phyloP scores from a whole-genome alignment of 2,113 vertebrate species.

The Malurus melanocephalus region DNA sequence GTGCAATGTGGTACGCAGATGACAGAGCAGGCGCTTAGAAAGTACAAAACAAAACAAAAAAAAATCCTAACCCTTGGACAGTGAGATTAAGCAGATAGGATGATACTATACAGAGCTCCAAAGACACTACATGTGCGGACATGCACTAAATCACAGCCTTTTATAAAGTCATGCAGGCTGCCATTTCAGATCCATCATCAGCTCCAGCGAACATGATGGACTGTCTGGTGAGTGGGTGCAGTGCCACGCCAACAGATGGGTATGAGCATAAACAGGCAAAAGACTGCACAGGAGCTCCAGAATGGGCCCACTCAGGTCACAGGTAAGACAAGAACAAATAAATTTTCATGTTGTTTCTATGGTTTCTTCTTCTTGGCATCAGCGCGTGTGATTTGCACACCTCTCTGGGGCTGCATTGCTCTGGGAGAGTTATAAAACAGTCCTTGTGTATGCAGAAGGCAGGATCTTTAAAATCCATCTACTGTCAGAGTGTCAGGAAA shows the following conservation, averaged over 20 bases:
- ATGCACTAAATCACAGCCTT: constrained; percentile 44
- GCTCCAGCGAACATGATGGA: neutral
- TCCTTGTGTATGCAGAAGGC: neutral
- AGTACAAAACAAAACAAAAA: constrained; percentile 44
- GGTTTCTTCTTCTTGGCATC: neutral
- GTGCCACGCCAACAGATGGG: neutral
- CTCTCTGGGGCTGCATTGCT: neutral
- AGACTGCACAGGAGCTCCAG: neutral
- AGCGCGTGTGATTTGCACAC: neutral
- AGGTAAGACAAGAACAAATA: neutral
- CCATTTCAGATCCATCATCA: constrained; percentile 33
- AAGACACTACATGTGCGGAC: neutral
- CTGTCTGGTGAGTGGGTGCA: neutral
- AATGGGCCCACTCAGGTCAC: neutral
- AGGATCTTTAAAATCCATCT: neutral
- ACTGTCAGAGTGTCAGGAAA: neutral
- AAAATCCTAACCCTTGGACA: constrained; percentile 11
- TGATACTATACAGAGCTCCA: constrained; percentile 8
- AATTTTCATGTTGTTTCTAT: neutral
- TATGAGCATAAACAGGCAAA: neutral
- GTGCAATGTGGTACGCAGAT: constrained; percentile 41
- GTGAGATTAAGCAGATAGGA: constrained; percentile 54
- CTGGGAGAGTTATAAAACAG: neutral
- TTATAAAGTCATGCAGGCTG: constrained; percentile 34
- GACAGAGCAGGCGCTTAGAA: constrained; percentile 12